A percentile compares a stretch with the other conserved stretches of the same genome.
These are phyloP conservation scores for Habroteleia sp. DNA, from an alignment of 2,888 invertebrate genomes.

Conservation along the genomic window DNA sequence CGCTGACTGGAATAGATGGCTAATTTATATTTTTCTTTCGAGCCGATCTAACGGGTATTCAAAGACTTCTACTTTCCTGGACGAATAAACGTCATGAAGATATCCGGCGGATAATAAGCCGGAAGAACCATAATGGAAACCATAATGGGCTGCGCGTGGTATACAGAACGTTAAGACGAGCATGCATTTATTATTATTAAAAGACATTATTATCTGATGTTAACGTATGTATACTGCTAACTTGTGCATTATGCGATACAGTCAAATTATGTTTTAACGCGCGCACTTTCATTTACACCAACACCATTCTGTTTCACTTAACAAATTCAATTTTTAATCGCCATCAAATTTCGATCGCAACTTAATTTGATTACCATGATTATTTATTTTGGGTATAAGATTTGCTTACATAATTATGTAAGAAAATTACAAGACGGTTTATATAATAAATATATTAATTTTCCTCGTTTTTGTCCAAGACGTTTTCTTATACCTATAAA, in stretches of 20 bases:
- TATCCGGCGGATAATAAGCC: conserved; percentile 58
- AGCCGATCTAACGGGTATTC: conserved; percentile 50
- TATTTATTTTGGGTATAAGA: too few species aligned
- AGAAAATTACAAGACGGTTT: too few species aligned
- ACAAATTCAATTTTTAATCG: too few species aligned
- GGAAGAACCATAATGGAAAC: conserved; percentile 63
- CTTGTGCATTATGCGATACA: conserved; percentile 1
- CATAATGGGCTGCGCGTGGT: conserved; percentile 56
- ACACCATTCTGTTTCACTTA: too few species aligned
- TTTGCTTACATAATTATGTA: too few species aligned
- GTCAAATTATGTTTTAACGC: conserved; percentile 10
- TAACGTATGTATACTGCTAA: conserved; percentile 33
- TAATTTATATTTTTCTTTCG: conserved; percentile 49
- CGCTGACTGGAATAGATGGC: conserved; percentile 29
- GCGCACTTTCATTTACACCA: conserved; percentile 1
- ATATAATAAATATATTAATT: too few species aligned
- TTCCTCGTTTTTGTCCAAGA: too few species aligned
- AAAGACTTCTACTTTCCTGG: conserved; percentile 54
- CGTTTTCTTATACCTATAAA: too few species aligned
- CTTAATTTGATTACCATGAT: too few species aligned
- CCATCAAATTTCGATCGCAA: background rate
- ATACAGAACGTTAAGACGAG: conserved; percentile 50
- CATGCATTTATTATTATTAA: conserved; percentile 63
- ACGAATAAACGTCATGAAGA: conserved; percentile 39
- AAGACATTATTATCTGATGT: conserved; percentile 54